Conservation (phyloP, 2,113 vertebrate genomes). For the Syngnathus floridae region DNA sequence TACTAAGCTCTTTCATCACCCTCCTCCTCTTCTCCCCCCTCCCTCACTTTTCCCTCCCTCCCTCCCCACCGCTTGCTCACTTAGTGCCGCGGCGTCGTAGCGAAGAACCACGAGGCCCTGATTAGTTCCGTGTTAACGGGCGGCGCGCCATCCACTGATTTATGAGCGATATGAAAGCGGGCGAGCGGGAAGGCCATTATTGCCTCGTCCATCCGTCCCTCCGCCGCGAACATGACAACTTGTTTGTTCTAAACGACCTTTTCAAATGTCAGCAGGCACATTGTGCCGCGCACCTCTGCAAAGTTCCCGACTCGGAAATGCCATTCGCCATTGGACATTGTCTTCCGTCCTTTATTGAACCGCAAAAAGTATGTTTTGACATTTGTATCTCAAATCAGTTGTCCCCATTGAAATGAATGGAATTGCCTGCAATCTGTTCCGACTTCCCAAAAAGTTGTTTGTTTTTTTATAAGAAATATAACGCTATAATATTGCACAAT, state of each 20-base stretch:
- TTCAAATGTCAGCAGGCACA: not conserved
- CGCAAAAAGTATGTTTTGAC: too few species aligned
- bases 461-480: too few species aligned
- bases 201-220: not conserved
- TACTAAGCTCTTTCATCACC: conserved; percentile 1
- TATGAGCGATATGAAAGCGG: not conserved
- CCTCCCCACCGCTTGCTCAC: not conserved
- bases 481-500: too few species aligned
- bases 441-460: too few species aligned
- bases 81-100: not conserved
- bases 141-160: not conserved
- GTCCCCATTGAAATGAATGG: too few species aligned
- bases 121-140: conserved; percentile 3
- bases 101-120: not conserved
- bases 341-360: too few species aligned
- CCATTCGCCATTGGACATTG: too few species aligned
- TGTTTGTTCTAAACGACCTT: conserved; percentile 3
- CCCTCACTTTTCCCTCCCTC: not conserved
- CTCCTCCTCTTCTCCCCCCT: not conserved
- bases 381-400: too few species aligned
- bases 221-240: not conserved
- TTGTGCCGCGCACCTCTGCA: too few species aligned
- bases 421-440: too few species aligned
- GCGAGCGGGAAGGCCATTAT: not conserved
- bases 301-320: too few species aligned